Evolutionary conservation across 2,888 invertebrate species (phyloP), one percentile per base, ranked within the genome.

Genomic region (Acanthosoma haemorrhoidale): DNA sequence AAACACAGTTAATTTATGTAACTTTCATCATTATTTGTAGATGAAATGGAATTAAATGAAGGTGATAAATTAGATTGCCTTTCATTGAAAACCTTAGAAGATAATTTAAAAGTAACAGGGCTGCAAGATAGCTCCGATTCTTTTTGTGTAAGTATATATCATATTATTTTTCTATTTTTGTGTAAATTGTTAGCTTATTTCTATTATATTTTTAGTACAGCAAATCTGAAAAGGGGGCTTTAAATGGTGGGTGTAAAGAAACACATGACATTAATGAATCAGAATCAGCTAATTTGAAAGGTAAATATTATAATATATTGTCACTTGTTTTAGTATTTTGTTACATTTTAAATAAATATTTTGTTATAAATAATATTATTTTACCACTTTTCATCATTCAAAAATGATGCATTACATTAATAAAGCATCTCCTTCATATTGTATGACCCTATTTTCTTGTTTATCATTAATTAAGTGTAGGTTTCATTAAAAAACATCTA

Each of bases 211-310:
- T 51, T 51, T 51, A 51, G 51, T 51, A 51, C 18, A n/a, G 25
- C 16, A 36, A 61, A 61, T 36, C n/a, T 18, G 36, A 36, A 61
- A 61, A 61, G 21, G 61, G 61, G 15, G 21, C 61, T 61, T 36
- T 61, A n/a, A 61, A 61, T 61, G 61, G 61, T 34, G 36, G 61
- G n/a, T 18, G 16, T 36, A 61, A 32, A 21, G 61, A 61, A 61
- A n/a, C n/a, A 13, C 21, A 21, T 13, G 34, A 36, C 34, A 21
- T 34, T 21, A 18, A 21, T n/a, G 61, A 61, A 18, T 61, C 61
- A 18, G 61, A 61, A 32, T 32, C 31, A 16, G 16, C 59, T 16
- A 31, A 31, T 6, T 32, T 59, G 11, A 59, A 59, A 59, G 59
- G 59, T 59, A 32, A 31, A 32, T 32, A 5, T 32, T 25, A n/a